Base-by-base conservation (phyloP, 2,888 invertebrate genomes). In the Colostygia pectinataria region DNA sequence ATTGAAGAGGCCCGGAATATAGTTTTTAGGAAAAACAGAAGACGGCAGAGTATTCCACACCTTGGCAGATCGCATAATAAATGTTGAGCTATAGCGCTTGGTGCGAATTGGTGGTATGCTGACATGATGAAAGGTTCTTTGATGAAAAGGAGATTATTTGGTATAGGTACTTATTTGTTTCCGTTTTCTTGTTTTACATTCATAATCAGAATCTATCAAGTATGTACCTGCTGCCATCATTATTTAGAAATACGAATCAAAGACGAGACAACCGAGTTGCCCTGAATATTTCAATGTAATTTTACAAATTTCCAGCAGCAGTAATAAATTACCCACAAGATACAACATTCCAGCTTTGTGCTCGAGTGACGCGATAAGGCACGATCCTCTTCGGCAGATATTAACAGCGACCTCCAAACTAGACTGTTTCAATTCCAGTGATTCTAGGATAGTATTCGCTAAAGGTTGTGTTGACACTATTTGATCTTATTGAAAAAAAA, bases 361-460 rank as follows among this genome's bases (percentile, higher is more conserved):
- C 59, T 52, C 60, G 53, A 57, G 53, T 56, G 51, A 24, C 39
- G 59, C 66, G 78, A 78, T 75, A 79, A 76, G 76, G 71, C 73
- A 76, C 72, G 71, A 57, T 55, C 48, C 63, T 53, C 57, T 56
- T 60, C 46, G 55, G 47, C 58, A 59, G 68, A 70, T 63, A 63
- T 65, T 68, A 63, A 55, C 44, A 39, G 38, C 57, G 65, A 67
- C 69, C 70, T 71, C 70, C 61, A 58, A 32, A 55, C 52, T 54
- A 57, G 60, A 61, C 47, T 57, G 57, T 45, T 54, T 47, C 56
- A 48, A n/a, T n/a, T n/a, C n/a, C n/a, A 63, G 57, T 60, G 54
- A 54, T 58, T 58, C 47, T 29, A 14, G 31, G 24, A 38, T n/a
- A n/a, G n/a, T 13, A 15, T 34, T 32, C 1, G 7, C 28, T 34